A percentile compares a stretch with the other conserved stretches of the same genome.
Evolutionary conservation across 1,140 invertebrate genomes (phyloP).

Genomic region (Hyles euphorbiae): DNA sequence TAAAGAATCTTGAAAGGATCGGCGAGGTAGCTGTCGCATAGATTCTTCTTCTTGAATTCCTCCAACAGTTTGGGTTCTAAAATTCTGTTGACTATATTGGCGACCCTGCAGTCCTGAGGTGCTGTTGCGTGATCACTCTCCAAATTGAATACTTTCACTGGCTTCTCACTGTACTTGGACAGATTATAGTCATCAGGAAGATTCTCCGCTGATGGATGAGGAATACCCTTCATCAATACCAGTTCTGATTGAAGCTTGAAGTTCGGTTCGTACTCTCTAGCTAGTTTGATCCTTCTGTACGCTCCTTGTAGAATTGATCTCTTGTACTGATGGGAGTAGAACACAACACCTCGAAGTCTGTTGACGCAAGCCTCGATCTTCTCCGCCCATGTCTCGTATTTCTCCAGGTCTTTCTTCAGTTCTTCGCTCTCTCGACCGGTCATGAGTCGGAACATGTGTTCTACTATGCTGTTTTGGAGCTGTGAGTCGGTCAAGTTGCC

Average conservation of each 20-base stretch:
- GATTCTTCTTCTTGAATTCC: constrained; percentile 18
- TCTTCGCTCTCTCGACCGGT: constrained; percentile 6
- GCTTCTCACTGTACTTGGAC: constrained; percentile 16
- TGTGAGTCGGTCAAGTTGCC: constrained; percentile 14
- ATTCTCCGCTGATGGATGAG: constrained; percentile 10
- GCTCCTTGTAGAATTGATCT: constrained; percentile 16
- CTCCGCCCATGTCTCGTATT: constrained; percentile 1
- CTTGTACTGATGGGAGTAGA: constrained; percentile 6
- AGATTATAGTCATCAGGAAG: constrained; percentile 24
- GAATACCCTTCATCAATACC: constrained; percentile 20
- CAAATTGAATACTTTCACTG: constrained; percentile 19
- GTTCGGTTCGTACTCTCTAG: constrained; percentile 20
- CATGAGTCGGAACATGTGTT: constrained; percentile 17
- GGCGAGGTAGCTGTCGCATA: constrained; percentile 9
- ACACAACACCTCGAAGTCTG: constrained; percentile 6
- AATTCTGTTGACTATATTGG: constrained; percentile 21
- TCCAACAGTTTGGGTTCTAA: constrained; percentile 8
- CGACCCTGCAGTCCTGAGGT: constrained; percentile 16
- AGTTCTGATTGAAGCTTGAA: constrained; percentile 25
- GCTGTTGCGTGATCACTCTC: constrained; percentile 19
- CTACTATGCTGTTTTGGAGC: constrained; percentile 18
- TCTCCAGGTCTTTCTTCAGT: constrained; percentile 10
- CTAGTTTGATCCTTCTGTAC: constrained; percentile 19
- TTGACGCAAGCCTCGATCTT: constrained; percentile 8
- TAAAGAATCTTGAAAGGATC: constrained; percentile 3